Evolutionary conservation across 2,797 vertebrate genomes (phyloP).

Genomic region (Erethizon dorsatum): DNA sequence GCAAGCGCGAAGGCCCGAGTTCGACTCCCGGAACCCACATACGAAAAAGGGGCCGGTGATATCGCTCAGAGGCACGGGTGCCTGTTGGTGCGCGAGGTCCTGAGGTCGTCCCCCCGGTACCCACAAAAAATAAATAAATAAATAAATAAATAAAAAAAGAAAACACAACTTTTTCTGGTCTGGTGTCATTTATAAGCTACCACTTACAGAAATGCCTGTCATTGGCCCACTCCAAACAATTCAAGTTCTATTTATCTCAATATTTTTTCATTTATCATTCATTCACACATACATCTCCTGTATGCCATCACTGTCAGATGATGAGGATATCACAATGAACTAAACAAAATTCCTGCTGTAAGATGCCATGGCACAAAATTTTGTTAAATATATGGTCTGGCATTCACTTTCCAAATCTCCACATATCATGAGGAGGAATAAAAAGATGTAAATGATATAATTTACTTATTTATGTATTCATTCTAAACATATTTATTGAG

Average conservation of each 20-base stretch:
- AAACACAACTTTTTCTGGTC: not conserved
- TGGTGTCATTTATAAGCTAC: not conserved
- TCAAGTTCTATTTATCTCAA: not conserved
- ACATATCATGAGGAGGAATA: not conserved
- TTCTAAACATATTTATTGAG: not conserved
- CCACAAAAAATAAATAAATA: no score
- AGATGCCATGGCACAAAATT: not conserved
- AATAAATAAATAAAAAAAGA: not conserved
- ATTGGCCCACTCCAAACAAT: not conserved
- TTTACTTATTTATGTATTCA: not conserved
- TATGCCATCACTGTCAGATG: not conserved
- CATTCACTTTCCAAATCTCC: conserved; percentile 28
- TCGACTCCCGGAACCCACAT: no score
- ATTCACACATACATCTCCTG: not conserved
- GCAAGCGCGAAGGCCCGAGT: no score
- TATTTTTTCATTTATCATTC: conserved; percentile 15
- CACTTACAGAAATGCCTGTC: conserved; percentile 25
- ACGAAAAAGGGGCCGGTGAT: no score
- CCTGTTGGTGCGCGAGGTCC: no score
- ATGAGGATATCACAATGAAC: not conserved
- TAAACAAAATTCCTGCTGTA: not conserved
- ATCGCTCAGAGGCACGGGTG: no score
- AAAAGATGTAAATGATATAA: not conserved
- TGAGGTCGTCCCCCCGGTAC: no score
- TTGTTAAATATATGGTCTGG: not conserved